Base-by-base conservation (phyloP, 2,888 invertebrate species). In the Piscicola geometra region DNA sequence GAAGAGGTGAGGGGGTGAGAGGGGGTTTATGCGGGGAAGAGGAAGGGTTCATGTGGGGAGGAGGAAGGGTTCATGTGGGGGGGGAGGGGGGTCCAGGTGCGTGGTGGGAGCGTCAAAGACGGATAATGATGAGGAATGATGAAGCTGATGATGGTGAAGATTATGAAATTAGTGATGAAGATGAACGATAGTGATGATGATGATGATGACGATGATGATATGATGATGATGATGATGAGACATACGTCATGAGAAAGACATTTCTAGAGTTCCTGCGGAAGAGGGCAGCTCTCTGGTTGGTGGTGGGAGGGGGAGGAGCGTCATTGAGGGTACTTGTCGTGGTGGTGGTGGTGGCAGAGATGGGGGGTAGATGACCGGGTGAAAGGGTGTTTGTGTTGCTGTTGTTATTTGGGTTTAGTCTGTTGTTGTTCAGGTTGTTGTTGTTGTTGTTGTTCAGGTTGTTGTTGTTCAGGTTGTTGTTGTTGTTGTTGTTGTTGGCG, bases 161-260 rank as follows among this genome's bases (percentile, higher is more conserved):
- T n/a, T n/a, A n/a, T n/a, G n/a, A n/a, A n/a, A n/a, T n/a, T 32
- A 33, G 32, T 30, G 21, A 60, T 56, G 33, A 60, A 33, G 32
- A 0, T 1, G 1, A 35, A 28, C 30, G 9, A 64, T 21, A 41
- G 18, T 35, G 5, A n/a, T 12, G 12, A 33, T 47, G 25, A 1
- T 0, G 25, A 35, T 5, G 41, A 15, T n/a, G 41, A 12, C 1
- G 21, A 21, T 36, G 12, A 9, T n/a, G 30, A 41, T 9, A 41
- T 9, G 28, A n/a, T n/a, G 41, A 12, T 0, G 21, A 21, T 36
- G 12, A 9, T n/a, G 30, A 41, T 9, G 28, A 47, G 32, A 74
- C 83, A 82, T 80, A 86, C 85, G 85, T 84, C 60, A 86, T 77
- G 5, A 85, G 81, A 79, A 86, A 86, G 64, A 82, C 81, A 79